These are phyloP conservation scores for Sacculina carcini DNA, from an alignment of 2,888 invertebrate genomes.

Conservation along the genomic window DNA sequence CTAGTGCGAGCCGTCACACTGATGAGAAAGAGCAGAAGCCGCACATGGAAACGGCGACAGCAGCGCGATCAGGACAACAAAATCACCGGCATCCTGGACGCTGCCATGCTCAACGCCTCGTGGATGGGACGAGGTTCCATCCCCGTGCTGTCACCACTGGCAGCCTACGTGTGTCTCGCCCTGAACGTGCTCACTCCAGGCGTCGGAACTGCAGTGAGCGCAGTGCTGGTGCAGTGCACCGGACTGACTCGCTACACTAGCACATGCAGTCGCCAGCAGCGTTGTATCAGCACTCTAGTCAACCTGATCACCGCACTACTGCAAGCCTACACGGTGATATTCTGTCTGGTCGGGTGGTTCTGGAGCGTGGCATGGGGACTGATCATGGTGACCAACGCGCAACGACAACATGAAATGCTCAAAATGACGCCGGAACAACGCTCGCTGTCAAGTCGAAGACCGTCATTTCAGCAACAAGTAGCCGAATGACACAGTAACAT, in stretches of 20 bases:
- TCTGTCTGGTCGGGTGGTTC: conserved; percentile 87
- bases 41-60: too few relatives aligned
- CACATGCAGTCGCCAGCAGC: conserved; percentile 43
- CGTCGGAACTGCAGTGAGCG: conserved; percentile 60
- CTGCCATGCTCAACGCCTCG: conserved; percentile 14
- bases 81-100: too few relatives aligned
- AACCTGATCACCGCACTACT: conserved; percentile 60
- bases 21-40: too few relatives aligned
- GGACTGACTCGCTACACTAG: conserved; percentile 66
- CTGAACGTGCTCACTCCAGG: conserved; percentile 56
- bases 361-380: conserved; percentile 98
- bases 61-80: too few relatives aligned
- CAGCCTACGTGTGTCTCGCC: conserved; percentile 65
- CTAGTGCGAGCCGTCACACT: too few relatives aligned
- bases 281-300: conserved; percentile 55
- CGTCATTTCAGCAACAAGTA: neutral
- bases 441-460: neutral
- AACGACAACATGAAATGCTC: conserved; percentile 30
- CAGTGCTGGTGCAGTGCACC: conserved; percentile 59
- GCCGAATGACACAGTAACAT: too few relatives aligned
- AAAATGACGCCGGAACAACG: neutral
- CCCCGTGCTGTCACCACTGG: conserved; percentile 56
- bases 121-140: conserved; percentile 77
- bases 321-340: conserved; percentile 75
- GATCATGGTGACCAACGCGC: conserved; percentile 61